Evolutionary conservation across 2,113 vertebrate species (phyloP).

Genomic region (Xerus inauris): DNA sequence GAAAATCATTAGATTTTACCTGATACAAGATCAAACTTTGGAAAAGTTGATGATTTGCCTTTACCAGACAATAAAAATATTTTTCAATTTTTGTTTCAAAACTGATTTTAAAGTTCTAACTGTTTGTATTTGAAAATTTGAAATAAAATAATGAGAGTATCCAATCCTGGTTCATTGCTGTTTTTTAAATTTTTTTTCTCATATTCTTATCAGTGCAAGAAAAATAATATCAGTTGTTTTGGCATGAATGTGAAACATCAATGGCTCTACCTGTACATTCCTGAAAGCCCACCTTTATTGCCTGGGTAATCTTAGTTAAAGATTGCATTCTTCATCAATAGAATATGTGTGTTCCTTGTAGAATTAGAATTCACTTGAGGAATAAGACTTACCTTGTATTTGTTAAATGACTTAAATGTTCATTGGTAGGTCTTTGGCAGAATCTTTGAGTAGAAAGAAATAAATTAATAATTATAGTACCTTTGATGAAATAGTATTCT

Average conservation of each 20-base stretch:
- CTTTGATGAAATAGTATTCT: neutral
- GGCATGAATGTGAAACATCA: neutral
- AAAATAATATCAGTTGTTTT: neutral
- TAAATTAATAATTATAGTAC: constrained; percentile 50
- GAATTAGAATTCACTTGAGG: constrained; percentile 18
- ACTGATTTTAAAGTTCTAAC: neutral
- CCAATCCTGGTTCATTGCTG: neutral
- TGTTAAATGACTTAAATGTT: constrained; percentile 71
- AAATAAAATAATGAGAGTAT: neutral
- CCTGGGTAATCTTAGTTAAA: neutral
- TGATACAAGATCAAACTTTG: neutral
- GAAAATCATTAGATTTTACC: neutral
- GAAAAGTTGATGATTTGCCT: neutral
- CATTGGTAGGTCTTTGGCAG: constrained; percentile 71
- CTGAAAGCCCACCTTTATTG: neutral
- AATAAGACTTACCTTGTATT: constrained; percentile 73
- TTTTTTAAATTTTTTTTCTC: neutral
- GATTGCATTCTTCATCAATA: neutral
- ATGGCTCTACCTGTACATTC: neutral
- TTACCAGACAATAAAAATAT: neutral
- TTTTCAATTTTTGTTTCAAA: neutral
- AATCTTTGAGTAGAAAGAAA: constrained; percentile 64
- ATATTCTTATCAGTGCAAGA: neutral
- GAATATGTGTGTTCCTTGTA: neutral
- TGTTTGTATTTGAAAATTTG: constrained; percentile 4